Evolutionary conservation across 1,140 invertebrate species (phyloP), one percentile per base, ranked within the genome.

Genomic region (Brachionus asplanchnoidis): DNA sequence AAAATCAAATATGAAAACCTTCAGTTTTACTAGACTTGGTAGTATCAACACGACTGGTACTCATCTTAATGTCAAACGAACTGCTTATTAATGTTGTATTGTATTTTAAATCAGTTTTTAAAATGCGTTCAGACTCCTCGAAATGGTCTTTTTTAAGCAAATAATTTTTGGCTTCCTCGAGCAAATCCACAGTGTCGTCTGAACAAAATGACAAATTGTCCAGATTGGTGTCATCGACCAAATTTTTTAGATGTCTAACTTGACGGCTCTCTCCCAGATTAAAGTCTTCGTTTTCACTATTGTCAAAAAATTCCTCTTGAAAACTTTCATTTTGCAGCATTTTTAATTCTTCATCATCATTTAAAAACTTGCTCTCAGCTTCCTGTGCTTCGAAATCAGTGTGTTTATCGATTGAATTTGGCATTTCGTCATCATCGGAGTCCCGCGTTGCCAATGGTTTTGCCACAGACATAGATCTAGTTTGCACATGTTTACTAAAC

Each of bases 201-300:
- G 73, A 77, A 50, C 73, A 50, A 77, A 50, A 77, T 77, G 73
- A 77, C 12, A 77, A 28, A 46, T 46, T 53, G 53, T 77, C 73
- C 14, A 77, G 50, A 77, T 77, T 50, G n/a, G 40, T 50, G 3
- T 77, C 73, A 12, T 77, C 46, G 17, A 77, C 73, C 11, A 77
- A 50, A 26, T 77, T 77, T 77, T 77, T 77, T 12, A 77, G 20
- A 12, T 46, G 1, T 26, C 28, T 53, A 46, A 53, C 20, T 26
- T 77, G 42, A 26, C 44, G 4, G 1, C 26, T 50, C 17, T 50
- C 26, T n/a, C 26, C 32, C 23, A 4, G 42, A 23, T 26, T 23
- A 42, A 73, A 40, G 11, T 73, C 66, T 12, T 68, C 68, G 23
- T 73, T 73, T 40, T 73, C 28, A 73, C 32, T 42, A 36, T 20